Base-by-base conservation (phyloP, 2,888 invertebrate species). In the Tupiocoris notatus region DNA sequence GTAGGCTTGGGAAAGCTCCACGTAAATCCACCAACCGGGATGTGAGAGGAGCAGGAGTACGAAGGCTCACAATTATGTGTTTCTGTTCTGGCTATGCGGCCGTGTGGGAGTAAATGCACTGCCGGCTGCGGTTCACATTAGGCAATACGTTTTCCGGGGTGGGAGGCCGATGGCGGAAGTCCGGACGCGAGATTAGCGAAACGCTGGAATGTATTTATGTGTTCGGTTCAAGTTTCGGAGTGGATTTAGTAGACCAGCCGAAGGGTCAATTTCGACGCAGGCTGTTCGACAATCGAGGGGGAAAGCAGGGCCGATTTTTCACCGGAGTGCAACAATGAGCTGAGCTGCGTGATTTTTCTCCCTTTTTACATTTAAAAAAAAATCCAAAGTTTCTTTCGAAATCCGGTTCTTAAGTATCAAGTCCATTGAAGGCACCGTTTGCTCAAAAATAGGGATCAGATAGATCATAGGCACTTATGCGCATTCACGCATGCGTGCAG, bases 111-210 rank as follows among this genome's bases (percentile, higher is more conserved):
- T 71, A 71, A 71, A 71, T 71, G 61, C 71, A 62, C 61, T 61
- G 62, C 62, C 71, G 25, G 71, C 21, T 71, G 71, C 61, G 71
- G 71, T 71, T 71, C 61, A 71, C 71, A 71, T 71, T 71, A 71
- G 71, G 71, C 71, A 61, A 71, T 71, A 71, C 71, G 71, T 25
- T 62, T 71, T 39, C 12, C 67, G 39, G 56, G 65, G 65, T n/a
- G 67, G 17, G 25, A 54, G 22, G 59, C 39, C 12, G 39, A 39
- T 39, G 39, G 39, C 39, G 39, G 39, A 39, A 68, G 68, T 21
- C 22, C 68, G 58, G 59, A 68, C 58, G 68, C 24, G 68, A 68
- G 68, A 68, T 68, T 68, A 39, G 68, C 39, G 39, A 3, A 39
- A 39, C 39, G 39, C 39, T 68, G 58, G 23, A 57, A 68, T 68